Percentiles rank a stretch among this genome's conserved stretches.
Conservation (phyloP, 2,797 vertebrate genomes). For the Mionectes olivaceus region DNA sequence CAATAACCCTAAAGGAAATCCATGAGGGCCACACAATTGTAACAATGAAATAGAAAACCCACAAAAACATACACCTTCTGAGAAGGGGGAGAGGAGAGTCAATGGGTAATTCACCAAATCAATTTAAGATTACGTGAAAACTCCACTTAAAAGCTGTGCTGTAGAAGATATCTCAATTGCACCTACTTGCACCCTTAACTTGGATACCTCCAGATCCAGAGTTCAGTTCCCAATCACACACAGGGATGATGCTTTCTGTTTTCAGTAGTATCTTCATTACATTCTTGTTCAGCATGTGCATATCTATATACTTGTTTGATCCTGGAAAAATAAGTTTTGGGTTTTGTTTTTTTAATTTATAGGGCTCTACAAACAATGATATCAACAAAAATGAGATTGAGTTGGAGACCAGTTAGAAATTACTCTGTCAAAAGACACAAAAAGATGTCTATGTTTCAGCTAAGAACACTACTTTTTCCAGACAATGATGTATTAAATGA, state of each 20-base stretch:
- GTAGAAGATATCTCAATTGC: not conserved
- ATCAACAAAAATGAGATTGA: conserved; percentile 8
- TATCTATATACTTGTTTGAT: not conserved
- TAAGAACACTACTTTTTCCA: not conserved
- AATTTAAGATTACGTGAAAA: not conserved
- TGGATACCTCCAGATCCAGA: not conserved
- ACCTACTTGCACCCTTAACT: not conserved
- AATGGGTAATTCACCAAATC: not conserved
- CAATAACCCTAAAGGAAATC: not conserved
- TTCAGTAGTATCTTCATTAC: not conserved
- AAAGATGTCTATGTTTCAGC: not conserved
- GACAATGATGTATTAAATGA: conserved; percentile 9
- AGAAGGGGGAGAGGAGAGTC: not conserved
- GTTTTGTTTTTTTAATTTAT: not conserved
- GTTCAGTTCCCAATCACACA: not conserved
- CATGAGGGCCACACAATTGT: not conserved
- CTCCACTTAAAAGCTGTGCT: not conserved
- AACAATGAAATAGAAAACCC: not conserved
- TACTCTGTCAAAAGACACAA: not conserved
- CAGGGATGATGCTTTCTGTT: not conserved
- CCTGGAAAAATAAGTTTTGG: not conserved
- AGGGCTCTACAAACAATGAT: not conserved
- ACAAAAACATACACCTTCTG: not conserved
- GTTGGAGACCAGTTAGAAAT: not conserved
- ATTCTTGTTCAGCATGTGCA: not conserved